Conservation (phyloP, 2,797 vertebrate genomes). For the Paguma larvata region DNA sequence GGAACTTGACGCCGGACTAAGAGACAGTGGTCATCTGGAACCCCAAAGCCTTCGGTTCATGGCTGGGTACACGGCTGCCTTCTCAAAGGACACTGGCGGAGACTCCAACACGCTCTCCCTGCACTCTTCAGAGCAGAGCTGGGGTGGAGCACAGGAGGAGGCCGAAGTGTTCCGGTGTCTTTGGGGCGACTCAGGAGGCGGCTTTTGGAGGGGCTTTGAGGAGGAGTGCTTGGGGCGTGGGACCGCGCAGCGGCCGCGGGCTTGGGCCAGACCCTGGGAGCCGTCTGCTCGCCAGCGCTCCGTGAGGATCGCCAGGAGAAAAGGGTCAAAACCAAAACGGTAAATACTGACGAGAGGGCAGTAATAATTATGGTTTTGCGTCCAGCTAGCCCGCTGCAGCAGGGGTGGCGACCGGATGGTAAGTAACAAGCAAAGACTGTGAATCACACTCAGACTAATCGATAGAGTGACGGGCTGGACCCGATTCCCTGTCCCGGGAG, state of each 20-base stretch:
- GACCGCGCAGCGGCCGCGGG: accelerated
- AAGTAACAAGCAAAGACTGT: background rate
- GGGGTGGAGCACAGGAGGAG: background rate
- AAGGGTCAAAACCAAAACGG: conserved; percentile 8
- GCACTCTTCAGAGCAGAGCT: background rate
- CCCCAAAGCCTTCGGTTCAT: background rate
- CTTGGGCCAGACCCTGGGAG: background rate
- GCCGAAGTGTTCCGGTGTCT: background rate
- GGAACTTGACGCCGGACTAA: background rate
- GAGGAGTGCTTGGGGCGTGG: accelerated
- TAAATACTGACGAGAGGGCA: background rate
- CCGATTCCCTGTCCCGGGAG: background rate
- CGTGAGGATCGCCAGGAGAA: background rate
- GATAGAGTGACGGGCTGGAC: background rate
- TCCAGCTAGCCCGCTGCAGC: background rate
- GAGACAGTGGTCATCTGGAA: background rate
- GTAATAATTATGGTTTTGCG: background rate
- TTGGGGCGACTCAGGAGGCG: background rate
- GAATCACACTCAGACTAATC: background rate
- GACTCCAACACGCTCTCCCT: background rate
- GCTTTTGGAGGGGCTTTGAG: background rate
- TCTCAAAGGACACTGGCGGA: accelerated
- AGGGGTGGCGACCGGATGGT: background rate
- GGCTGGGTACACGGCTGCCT: accelerated
- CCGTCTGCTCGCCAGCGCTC: background rate